A percentile compares a stretch with the other conserved stretches of the same genome.
These are phyloP conservation scores for Tolmerus cingulatus DNA, from an alignment of 2,888 invertebrate genomes.

Conservation along the genomic window DNA sequence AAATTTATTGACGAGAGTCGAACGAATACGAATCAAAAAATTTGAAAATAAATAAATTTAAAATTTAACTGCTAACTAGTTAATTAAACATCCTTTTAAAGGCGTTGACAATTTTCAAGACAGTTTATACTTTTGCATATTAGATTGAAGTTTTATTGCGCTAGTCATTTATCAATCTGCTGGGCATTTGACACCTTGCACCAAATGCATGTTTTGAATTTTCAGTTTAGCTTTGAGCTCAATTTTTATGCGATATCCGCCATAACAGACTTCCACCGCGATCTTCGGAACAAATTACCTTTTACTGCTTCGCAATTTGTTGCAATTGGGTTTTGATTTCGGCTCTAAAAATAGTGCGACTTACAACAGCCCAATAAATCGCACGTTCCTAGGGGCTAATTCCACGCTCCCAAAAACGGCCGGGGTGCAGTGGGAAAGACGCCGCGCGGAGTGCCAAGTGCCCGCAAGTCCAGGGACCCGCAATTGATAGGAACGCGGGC, in stretches of 20 bases:
- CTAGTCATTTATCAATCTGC: too few relatives aligned
- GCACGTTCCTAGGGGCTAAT: background rate
- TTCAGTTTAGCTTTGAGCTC: too few relatives aligned
- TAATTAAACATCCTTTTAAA: too few relatives aligned
- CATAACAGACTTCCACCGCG: background rate
- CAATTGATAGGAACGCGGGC: slow-evolving; percentile 25
- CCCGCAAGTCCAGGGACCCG: slow-evolving; percentile 2
- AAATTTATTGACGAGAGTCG: too few relatives aligned
- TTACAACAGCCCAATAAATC: background rate
- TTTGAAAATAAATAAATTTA: too few relatives aligned
- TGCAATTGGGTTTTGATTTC: background rate
- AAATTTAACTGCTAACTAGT: too few relatives aligned
- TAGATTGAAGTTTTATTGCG: too few relatives aligned
- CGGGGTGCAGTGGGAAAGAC: background rate
- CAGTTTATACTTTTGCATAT: too few relatives aligned
- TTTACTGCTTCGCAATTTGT: background rate
- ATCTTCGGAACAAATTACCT: background rate
- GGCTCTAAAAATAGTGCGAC: background rate
- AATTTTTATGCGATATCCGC: background rate
- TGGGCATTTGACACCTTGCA: too few relatives aligned
- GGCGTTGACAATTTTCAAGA: too few relatives aligned
- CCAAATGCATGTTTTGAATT: too few relatives aligned
- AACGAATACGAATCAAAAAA: too few relatives aligned
- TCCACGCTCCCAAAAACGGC: slow-evolving; percentile 10
- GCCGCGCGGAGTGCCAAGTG: background rate